These are phyloP conservation scores for Cnemophilus loriae DNA, from an alignment of 2,113 vertebrate genomes.

Conservation along the genomic window DNA sequence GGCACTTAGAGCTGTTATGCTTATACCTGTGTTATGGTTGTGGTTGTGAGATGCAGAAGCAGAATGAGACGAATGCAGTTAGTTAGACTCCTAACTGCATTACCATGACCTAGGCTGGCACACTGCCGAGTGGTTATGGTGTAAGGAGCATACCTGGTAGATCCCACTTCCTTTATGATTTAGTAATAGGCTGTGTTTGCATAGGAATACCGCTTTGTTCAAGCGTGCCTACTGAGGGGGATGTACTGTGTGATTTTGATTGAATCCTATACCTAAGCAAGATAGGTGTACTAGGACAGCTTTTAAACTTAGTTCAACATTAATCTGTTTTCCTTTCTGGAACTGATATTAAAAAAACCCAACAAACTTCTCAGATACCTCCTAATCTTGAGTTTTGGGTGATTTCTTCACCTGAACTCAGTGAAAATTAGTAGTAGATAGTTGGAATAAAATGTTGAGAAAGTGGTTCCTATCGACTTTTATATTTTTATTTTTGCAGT, in stretches of 20 bases:
- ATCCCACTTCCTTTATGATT: not conserved
- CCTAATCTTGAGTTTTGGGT: not conserved
- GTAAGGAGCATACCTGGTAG: not conserved
- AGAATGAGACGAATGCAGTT: too few species aligned
- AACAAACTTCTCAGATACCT: not conserved
- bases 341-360: not conserved
- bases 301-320: not conserved
- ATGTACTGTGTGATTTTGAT: not conserved
- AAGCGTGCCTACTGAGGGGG: not conserved
- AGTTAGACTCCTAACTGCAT: not conserved
- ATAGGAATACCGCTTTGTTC: not conserved
- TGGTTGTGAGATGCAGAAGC: not conserved
- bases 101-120: accelerated
- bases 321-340: not conserved
- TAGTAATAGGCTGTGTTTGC: not conserved
- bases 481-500: not conserved
- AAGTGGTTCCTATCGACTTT: not conserved
- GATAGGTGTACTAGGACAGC: not conserved
- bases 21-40: accelerated
- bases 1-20: not conserved
- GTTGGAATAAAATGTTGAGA: not conserved
- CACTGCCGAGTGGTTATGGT: accelerated
- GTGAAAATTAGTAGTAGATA: not conserved
- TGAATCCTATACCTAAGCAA: not conserved
- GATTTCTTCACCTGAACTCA: not conserved